Evolutionary conservation across 2,797 vertebrate genomes (phyloP).

Genomic region (Sebastes taczanowskii): DNA sequence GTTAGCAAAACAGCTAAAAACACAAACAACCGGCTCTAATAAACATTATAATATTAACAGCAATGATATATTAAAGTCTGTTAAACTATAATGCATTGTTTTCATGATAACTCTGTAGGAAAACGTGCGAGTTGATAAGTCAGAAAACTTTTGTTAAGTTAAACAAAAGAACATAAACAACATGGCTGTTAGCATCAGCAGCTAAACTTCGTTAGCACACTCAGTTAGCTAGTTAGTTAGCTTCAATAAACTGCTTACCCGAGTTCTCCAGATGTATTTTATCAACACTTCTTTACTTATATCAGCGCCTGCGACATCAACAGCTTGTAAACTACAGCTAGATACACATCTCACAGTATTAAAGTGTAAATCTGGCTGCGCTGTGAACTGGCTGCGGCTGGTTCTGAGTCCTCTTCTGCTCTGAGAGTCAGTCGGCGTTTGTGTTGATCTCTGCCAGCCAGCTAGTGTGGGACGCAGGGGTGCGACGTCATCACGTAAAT

Average conservation of each 20-base stretch:
- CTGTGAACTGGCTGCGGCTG: slow-evolving; percentile 15
- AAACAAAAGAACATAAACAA: slow-evolving; percentile 65
- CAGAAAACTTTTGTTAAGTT: slow-evolving; percentile 19
- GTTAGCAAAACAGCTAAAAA: slow-evolving; percentile 66
- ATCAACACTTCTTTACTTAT: not conserved
- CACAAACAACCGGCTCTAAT: slow-evolving; percentile 39
- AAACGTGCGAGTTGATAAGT: fast-evolving
- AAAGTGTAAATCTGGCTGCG: not conserved
- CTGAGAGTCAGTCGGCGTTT: slow-evolving; percentile 35
- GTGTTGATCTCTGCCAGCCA: slow-evolving; percentile 49
- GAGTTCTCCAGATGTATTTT: slow-evolving; percentile 3
- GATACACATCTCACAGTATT: not conserved
- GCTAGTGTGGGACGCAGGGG: slow-evolving; percentile 18
- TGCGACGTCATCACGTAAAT: slow-evolving; percentile 63
- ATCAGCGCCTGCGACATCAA: not conserved
- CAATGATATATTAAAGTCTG: fast-evolving
- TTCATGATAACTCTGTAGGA: fast-evolving
- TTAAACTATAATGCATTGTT: not conserved
- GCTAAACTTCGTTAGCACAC: slow-evolving; percentile 44
- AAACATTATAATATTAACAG: fast-evolving
- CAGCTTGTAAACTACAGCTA: not conserved
- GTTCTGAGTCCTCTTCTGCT: slow-evolving; percentile 28
- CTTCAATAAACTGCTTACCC: slow-evolving; percentile 67
- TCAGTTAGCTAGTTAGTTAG: slow-evolving; percentile 20
- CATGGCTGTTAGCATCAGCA: slow-evolving; percentile 68